Percentiles rank a stretch among this genome's conserved stretches.
phyloP scores from a whole-genome alignment of 2,113 vertebrate genomes.

The Hiodon tergisus region DNA sequence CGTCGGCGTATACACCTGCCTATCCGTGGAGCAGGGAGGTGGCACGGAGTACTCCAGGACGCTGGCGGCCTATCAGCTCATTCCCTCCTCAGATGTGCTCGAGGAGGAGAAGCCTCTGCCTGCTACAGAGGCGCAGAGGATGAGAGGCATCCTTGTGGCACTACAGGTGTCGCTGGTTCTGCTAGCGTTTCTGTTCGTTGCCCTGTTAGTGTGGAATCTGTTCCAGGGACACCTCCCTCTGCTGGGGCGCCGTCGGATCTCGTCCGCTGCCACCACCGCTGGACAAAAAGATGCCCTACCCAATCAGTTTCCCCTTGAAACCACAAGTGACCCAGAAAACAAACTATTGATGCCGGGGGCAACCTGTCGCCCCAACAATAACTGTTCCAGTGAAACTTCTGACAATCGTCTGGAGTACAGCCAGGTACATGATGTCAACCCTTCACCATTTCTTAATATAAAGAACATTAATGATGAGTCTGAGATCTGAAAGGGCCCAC shows the following conservation, averaged over 20 bases:
- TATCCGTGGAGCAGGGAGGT: slow-evolving; percentile 50
- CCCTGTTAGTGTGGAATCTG: slow-evolving; percentile 58
- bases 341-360: slow-evolving; percentile 31
- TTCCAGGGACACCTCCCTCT: slow-evolving; percentile 49
- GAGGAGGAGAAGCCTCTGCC: rapidly evolving
- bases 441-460: slow-evolving; percentile 10
- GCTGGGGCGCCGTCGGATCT: neutral
- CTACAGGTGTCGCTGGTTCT: slow-evolving; percentile 34
- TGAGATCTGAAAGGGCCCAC: slow-evolving; percentile 30
- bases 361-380: slow-evolving; percentile 43
- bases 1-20: slow-evolving; percentile 57
- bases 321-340: slow-evolving; percentile 9
- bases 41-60: slow-evolving; percentile 29
- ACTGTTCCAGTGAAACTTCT: slow-evolving; percentile 23
- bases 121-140: neutral
- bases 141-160: slow-evolving; percentile 23
- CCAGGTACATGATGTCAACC: slow-evolving; percentile 7
- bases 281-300: neutral
- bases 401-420: neutral
- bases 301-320: neutral
- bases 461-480: slow-evolving; percentile 47
- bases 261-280: neutral
- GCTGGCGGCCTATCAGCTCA: slow-evolving; percentile 43
- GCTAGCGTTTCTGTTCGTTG: slow-evolving; percentile 43
- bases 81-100: neutral